A percentile compares a stretch with the other conserved stretches of the same genome.
Conservation (phyloP, 1,140 invertebrate species). For the Meteorus sp. region DNA sequence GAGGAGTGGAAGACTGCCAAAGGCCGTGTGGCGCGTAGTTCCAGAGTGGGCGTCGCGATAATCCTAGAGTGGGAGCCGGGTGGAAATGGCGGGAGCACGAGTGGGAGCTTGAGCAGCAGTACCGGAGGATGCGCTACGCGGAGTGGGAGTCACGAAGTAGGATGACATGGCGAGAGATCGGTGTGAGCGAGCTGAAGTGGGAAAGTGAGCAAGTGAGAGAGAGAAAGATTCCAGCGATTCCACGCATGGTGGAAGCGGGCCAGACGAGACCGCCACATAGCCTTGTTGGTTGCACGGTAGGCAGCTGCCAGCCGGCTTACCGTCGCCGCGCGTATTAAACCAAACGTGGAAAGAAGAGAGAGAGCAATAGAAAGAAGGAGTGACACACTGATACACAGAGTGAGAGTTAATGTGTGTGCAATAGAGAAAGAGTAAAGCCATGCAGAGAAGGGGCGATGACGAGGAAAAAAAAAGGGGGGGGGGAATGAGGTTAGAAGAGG, state of each 20-base stretch:
- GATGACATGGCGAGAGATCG: background rate
- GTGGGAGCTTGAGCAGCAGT: slow-evolving; percentile 5
- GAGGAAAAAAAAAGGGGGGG: slow-evolving; percentile 7
- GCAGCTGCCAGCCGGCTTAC: slow-evolving; percentile 54
- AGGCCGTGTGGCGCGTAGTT: slow-evolving; percentile 17
- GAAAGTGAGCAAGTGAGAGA: slow-evolving; percentile 8
- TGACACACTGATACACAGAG: too few relatives aligned
- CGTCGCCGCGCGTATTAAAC: slow-evolving; percentile 45
- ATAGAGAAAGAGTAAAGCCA: too few relatives aligned
- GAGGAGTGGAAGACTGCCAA: background rate
- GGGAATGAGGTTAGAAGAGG: background rate
- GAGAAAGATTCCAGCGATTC: slow-evolving; percentile 50
- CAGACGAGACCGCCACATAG: slow-evolving; percentile 42
- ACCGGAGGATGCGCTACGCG: background rate
- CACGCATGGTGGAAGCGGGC: slow-evolving; percentile 48
- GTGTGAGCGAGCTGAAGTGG: slow-evolving; percentile 19
- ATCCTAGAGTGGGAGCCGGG: too few relatives aligned
- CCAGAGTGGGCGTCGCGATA: slow-evolving; percentile 22
- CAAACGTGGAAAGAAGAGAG: slow-evolving; percentile 25
- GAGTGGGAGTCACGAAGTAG: slow-evolving; percentile 23
- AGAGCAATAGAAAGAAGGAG: slow-evolving; percentile 2
- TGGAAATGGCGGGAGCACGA: slow-evolving; percentile 24
- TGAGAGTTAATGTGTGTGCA: too few relatives aligned
- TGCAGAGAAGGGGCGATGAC: background rate
- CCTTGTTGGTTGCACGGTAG: slow-evolving; percentile 52